Evolutionary conservation across 2,797 vertebrate species (phyloP).

Genomic region (Chiroxiphia lanceolata): DNA sequence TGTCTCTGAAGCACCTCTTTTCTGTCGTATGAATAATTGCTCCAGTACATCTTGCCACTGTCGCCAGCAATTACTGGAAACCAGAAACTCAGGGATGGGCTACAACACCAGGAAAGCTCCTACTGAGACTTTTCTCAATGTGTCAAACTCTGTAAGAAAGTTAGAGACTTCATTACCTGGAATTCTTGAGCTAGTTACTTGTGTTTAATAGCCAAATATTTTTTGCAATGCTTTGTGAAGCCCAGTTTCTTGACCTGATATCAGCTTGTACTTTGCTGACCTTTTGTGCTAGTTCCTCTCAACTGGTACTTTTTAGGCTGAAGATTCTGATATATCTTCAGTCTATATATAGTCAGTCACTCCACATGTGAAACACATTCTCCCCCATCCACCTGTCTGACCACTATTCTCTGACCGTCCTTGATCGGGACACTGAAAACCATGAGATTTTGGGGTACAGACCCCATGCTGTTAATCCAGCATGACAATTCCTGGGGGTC

Average conservation of each 20-base stretch:
- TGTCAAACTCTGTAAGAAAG: neutral
- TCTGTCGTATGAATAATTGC: neutral
- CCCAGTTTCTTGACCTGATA: neutral
- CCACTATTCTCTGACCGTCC: neutral
- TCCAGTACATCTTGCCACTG: neutral
- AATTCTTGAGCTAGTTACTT: neutral
- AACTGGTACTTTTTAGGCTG: neutral
- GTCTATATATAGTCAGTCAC: no score
- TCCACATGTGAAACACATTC: accelerated
- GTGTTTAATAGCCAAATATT: neutral
- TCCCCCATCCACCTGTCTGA: neutral
- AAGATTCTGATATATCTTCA: neutral
- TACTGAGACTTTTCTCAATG: neutral
- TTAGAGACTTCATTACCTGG: neutral
- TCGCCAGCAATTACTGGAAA: neutral
- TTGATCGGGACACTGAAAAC: neutral
- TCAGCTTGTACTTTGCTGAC: neutral
- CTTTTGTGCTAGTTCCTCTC: neutral
- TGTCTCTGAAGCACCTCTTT: neutral
- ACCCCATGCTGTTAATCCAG: neutral
- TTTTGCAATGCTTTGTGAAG: neutral
- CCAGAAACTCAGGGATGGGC: neutral
- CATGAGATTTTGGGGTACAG: neutral
- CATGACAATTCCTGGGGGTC: neutral
- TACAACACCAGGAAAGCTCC: neutral